Evolutionary conservation across 2,797 vertebrate species (phyloP), one percentile per base, ranked within the genome.

Genomic region (Argyrosomus regius): DNA sequence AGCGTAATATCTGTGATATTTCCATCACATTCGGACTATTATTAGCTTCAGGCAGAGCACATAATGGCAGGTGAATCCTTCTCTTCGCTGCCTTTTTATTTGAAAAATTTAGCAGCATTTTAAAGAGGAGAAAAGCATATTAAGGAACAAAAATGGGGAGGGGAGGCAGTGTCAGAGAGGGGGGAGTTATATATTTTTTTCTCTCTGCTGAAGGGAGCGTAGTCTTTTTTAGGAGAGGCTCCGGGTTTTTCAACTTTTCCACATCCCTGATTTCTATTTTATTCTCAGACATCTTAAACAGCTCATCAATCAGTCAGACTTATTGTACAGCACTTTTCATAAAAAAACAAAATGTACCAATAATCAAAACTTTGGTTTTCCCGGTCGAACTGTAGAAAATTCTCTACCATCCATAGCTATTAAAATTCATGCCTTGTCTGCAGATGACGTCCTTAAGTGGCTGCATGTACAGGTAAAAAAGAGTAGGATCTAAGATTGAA

Each of bases 1-100:
- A 28, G 60, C 24, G 35, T 1, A 31, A 61, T 35, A 68, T 43
- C 54, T 73, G 50, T 18, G 64, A 22, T 56, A 39, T 66, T 62
- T 74, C 14, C 18, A 66, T 39, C 18, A 52, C 24, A 60, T 18
- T 73, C 11, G 13, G n/a, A n/a, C 20, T 59, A 22, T 64, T 52
- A 18, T 49, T 46, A 58, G 66, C 31, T 35, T 43, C 16, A 53
- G n/a, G 14, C 16, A 53, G n/a, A 4, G n/a, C 14, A 7, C 2
- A 16, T 28, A 17, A 35, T 50, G 6, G 17, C 26, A 53, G 6
- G 18, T 12, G 6, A 56, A 31, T 41, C 28, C 7, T 60, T 18
- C 45, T 26, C 46, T 59, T 26, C 28, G 16, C 13, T 8, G 1
- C 4, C 9, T 16, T 58, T 60, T 53, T 6, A 18, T 45, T 16